Conservation (phyloP, 2,888 invertebrate species). For the Zygaena filipendulae region DNA sequence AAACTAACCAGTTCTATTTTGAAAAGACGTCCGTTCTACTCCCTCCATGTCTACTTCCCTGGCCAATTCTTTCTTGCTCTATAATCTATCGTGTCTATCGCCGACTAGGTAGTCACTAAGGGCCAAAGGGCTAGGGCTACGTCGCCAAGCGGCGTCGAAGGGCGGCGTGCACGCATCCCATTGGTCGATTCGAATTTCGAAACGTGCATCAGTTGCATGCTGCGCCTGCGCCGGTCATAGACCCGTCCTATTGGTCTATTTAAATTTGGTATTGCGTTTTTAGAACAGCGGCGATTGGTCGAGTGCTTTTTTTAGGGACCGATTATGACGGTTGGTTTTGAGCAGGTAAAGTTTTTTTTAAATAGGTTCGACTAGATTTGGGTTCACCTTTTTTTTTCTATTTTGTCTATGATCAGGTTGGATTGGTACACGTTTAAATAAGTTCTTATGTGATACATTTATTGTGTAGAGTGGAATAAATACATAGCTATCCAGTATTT, state of each 20-base stretch:
- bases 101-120: too few relatives aligned
- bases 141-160: slow-evolving; percentile 18
- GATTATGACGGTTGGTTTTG: slow-evolving; percentile 13
- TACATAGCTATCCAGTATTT: too few relatives aligned
- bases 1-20: too few relatives aligned
- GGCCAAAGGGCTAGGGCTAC: slow-evolving; percentile 14
- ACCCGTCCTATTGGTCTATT: slow-evolving; percentile 31
- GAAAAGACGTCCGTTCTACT: too few relatives aligned
- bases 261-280: slow-evolving; percentile 19
- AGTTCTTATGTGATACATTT: too few relatives aligned
- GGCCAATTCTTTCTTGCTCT: slow-evolving; percentile 1
- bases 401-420: too few relatives aligned
- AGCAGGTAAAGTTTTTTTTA: slow-evolving; percentile 13
- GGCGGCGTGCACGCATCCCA: slow-evolving; percentile 23
- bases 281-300: slow-evolving; percentile 18
- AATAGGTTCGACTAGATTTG: too few relatives aligned
- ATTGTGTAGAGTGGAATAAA: too few relatives aligned
- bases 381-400: too few relatives aligned
- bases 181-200: slow-evolving; percentile 20
- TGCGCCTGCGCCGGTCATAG: slow-evolving; percentile 23
- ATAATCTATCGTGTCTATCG: too few relatives aligned
- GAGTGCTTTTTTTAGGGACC: slow-evolving; percentile 10
- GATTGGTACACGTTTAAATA: too few relatives aligned
- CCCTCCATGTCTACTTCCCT: slow-evolving; percentile 1
- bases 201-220: slow-evolving; percentile 24